Evolutionary conservation across 2,888 invertebrate genomes (phyloP), one percentile per base, ranked within the genome.

Genomic region (Diarsia mendica): DNA sequence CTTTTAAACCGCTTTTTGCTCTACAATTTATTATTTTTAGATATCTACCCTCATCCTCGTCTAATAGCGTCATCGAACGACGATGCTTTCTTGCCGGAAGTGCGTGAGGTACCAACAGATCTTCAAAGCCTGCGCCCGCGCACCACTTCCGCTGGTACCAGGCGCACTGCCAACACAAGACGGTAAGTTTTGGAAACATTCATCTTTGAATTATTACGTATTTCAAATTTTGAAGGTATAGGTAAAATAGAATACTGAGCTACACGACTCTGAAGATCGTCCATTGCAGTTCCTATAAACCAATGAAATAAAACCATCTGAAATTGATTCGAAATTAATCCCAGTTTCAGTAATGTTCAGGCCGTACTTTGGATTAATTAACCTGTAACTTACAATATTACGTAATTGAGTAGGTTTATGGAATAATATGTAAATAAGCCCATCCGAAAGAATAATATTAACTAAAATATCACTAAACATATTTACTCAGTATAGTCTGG

Each of bases 91-190:
- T 86, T 96, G 71, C 95, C 96, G 6, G 96, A 96, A 90, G 92
- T 93, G 20, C 93, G 91, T 1, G 96, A 95, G 67, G 89, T 91
- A 67, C 93, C 94, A 0, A 79, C 93, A 3, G 95, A 95, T 68
- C 86, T 92, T 4, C 92, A 93, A 58, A 94, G 92, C 72, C 88
- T 94, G 39, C 93, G 95, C 28, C 94, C 96, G 3, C 93, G 96
- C 67, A 95, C 96, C 23, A 95, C 92, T 1, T 95, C 96, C 1
- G 95, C 94, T 2, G 96, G 95, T 13, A 96, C 96, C 1, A 89
- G 96, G n/a, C 92, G 95, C n/a, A 96, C 96, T 13, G 95, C 96
- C 10, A 96, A 96, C 87, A 89, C 96, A 0, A 93, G 96, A 88
- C 91, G 96, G 96, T 96, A 94, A 83, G 91, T 49, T 53, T 28